These are phyloP conservation scores for Vireo altiloquus DNA, from an alignment of 2,113 vertebrate species.

Conservation along the genomic window DNA sequence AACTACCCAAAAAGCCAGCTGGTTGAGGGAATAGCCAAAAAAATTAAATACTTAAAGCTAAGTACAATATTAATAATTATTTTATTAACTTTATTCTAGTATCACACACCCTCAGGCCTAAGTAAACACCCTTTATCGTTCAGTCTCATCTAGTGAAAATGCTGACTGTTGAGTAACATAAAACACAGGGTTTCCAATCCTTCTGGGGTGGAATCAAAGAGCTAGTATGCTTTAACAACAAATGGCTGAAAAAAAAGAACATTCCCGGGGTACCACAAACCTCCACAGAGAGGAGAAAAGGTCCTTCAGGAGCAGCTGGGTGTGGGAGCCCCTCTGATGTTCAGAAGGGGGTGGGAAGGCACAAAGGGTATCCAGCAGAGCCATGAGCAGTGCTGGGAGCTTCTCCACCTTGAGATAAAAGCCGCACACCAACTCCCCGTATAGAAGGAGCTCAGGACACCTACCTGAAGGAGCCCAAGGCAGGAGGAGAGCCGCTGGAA, in stretches of 20 bases:
- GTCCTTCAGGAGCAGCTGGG: background rate
- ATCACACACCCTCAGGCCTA: background rate
- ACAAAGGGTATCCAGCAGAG: no score
- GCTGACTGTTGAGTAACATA: background rate
- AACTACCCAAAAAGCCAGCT: background rate
- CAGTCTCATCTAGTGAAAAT: background rate
- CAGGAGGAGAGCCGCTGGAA: fast-evolving
- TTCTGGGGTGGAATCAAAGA: background rate
- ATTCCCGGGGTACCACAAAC: background rate
- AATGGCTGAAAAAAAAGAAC: background rate
- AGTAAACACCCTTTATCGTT: background rate
- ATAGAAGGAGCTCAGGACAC: background rate
- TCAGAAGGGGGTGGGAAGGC: background rate
- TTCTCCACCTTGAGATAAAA: background rate
- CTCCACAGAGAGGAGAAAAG: background rate
- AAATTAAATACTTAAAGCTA: background rate
- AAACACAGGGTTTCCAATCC: background rate
- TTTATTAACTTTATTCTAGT: background rate
- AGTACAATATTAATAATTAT: background rate
- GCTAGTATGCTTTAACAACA: background rate
- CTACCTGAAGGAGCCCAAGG: background rate
- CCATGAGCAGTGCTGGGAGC: background rate
- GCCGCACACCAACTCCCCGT: background rate
- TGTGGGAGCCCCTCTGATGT: background rate
- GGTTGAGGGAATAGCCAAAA: background rate